Evolutionary conservation across 2,113 vertebrate species (phyloP).

Genomic region (Mobula birostris): DNA sequence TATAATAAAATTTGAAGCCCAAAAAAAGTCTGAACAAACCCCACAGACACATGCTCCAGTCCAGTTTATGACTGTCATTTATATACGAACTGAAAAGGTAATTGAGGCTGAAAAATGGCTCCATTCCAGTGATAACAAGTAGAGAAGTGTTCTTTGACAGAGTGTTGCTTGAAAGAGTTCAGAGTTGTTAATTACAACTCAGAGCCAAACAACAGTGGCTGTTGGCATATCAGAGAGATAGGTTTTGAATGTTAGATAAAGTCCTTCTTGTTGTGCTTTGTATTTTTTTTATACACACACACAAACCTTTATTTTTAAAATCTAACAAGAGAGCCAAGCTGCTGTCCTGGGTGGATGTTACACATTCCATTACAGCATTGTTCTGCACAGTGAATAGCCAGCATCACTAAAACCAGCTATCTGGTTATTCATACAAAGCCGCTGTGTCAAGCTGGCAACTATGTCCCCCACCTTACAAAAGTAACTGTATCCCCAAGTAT

Average conservation of each 20-base stretch:
- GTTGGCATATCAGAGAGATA: not conserved
- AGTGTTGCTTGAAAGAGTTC: not conserved
- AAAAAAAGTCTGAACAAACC: not conserved
- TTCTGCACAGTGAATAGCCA: not conserved
- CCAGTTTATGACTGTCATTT: not conserved
- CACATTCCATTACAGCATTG: not conserved
- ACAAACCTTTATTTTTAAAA: not conserved
- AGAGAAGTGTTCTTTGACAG: conserved; percentile 5
- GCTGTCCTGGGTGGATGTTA: not conserved
- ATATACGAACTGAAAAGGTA: not conserved
- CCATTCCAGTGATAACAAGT: conserved; percentile 32
- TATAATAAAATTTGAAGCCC: not conserved
- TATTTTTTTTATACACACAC: not conserved
- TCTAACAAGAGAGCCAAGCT: not conserved
- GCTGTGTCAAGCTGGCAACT: not conserved
- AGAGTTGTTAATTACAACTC: conserved; percentile 16
- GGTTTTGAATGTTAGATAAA: not conserved
- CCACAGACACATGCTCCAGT: not conserved
- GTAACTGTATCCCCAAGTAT: not conserved
- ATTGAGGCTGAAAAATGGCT: conserved; percentile 16
- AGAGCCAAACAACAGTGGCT: not conserved
- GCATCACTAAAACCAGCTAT: not conserved
- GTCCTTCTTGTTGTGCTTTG: not conserved
- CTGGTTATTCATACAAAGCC: not conserved
- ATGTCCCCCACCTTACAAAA: not conserved